Evolutionary conservation across 2,888 invertebrate genomes (phyloP), one percentile per base, ranked within the genome.

Genomic region (Orthosia cruda): DNA sequence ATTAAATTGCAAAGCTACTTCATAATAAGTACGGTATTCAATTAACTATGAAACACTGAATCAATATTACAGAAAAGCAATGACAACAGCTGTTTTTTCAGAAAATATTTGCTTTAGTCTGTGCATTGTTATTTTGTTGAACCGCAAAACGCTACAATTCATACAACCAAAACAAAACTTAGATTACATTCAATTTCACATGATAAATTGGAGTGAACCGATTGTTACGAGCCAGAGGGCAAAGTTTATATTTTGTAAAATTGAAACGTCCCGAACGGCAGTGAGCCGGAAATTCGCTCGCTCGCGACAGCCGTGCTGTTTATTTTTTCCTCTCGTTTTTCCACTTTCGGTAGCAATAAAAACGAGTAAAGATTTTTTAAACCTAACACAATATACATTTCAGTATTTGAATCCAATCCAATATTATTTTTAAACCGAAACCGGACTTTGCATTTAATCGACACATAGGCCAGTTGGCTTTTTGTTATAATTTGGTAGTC

Each of bases 251-350:
- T 92, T 92, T 93, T 91, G 90, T 93, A 91, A 94, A 94, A 94
- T 93, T 93, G 91, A 94, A 93, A 93, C 89, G 93, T 93, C 90
- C 91, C 91, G 84, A 91, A 90, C 88, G 92, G 92, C 93, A 93
- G 89, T 89, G 92, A 91, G 92, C 91, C 94, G 94, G 94, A 94
- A 94, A 93, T 94, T 93, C 90, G 91, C 86, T 89, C 90, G 92
- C 91, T 88, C 89, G 89, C 92, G 90, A 80, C 92, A 91, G 89
- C 87, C 81, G 82, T 89, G 81, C 74, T 91, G 91, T 93, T 93
- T 91, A 91, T 94, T 92, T 94, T 93, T 92, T 89, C 84, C 87
- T 88, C 89, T 86, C 88, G 87, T 92, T 90, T 93, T 92, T 87
- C 90, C 92, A 92, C 89, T 93, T 92, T 93, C 85, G 88, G 86